phyloP scores from a whole-genome alignment of 2,797 vertebrate species.

The Channallabes apus region DNA sequence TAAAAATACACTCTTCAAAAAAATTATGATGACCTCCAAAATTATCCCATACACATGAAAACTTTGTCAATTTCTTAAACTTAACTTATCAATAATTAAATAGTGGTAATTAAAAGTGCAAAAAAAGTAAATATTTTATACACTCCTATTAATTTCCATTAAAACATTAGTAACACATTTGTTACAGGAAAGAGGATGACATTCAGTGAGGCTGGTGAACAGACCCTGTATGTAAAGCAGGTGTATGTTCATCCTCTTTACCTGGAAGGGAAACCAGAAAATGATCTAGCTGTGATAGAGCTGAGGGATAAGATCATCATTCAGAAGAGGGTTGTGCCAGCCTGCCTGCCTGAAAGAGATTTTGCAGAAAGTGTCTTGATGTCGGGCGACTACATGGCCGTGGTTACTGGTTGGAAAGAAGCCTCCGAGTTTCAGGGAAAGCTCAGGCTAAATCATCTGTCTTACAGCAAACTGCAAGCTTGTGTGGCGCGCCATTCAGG shows the following conservation, averaged over 20 bases:
- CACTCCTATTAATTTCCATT: background rate
- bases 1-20: no score
- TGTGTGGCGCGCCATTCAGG: constrained; percentile 64
- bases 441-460: constrained; percentile 69
- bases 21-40: no score
- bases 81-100: no score
- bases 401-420: constrained; percentile 72
- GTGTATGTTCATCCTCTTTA: constrained; percentile 67
- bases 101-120: no score
- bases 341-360: constrained; percentile 75
- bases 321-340: constrained; percentile 54
- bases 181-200: constrained; percentile 66
- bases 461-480: constrained; percentile 61
- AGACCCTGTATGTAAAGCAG: constrained; percentile 55
- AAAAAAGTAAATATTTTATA: background rate
- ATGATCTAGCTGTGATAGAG: constrained; percentile 74
- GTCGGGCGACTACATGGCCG: constrained; percentile 51
- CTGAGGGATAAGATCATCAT: constrained; percentile 64
- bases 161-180: background rate
- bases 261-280: constrained; percentile 58
- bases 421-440: constrained; percentile 47
- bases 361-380: constrained; percentile 73
- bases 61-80: no score
- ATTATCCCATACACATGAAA: no score
- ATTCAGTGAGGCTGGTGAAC: constrained; percentile 48